phyloP scores from a whole-genome alignment of 2,113 vertebrate species.

The Danionella cerebrum region DNA sequence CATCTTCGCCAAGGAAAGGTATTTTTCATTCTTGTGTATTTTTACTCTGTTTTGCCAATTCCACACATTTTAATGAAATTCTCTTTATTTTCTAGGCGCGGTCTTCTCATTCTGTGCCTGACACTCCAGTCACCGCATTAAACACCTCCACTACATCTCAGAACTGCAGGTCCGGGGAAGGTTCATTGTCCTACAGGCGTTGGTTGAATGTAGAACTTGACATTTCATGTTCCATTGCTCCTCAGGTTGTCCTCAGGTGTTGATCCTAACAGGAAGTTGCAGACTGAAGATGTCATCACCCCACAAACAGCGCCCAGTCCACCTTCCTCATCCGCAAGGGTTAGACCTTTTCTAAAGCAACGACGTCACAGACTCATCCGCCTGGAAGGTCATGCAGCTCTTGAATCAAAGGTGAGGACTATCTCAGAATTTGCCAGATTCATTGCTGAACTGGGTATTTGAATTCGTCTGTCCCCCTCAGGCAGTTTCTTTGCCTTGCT shows the following conservation, averaged over 20 bases:
- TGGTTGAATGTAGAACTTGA: not conserved
- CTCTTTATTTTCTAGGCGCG: constrained; percentile 4
- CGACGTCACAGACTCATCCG: constrained; percentile 41
- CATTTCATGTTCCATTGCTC: not conserved
- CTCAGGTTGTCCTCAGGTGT: constrained; percentile 1
- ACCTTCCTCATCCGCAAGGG: constrained; percentile 43
- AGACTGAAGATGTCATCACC: not conserved
- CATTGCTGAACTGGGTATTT: no score
- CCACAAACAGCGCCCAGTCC: constrained; percentile 11
- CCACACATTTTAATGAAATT: no score
- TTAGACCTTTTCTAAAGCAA: constrained; percentile 31
- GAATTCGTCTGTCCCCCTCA: constrained; percentile 1
- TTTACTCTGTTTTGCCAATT: no score
- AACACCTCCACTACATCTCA: not conserved
- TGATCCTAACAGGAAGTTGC: constrained; percentile 35
- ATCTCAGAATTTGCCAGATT: not conserved
- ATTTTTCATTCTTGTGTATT: not conserved
- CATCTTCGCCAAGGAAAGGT: constrained; percentile 56
- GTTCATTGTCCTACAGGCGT: not conserved
- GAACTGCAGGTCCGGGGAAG: constrained; percentile 20
- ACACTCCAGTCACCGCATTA: constrained; percentile 16
- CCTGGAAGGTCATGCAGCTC: constrained; percentile 19
- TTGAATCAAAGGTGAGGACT: constrained; percentile 42
- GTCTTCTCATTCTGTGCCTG: constrained; percentile 3
- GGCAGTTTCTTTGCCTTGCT: constrained; percentile 40